phyloP scores from a whole-genome alignment of 2,113 vertebrate species.

The Mesoclemmys tuberculata region DNA sequence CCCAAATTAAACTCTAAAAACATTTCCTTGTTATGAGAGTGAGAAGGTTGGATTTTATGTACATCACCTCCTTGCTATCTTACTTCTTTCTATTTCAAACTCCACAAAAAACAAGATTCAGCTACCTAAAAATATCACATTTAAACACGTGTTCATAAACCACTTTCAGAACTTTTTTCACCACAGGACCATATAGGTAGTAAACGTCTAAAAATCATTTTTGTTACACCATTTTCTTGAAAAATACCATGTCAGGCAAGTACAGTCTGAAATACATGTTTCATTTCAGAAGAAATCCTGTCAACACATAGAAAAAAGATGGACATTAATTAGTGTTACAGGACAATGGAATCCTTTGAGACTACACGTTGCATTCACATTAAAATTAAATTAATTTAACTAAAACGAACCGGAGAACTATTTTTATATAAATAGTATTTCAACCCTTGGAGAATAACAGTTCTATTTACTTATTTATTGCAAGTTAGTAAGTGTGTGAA shows the following conservation, averaged over 20 bases:
- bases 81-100: background rate
- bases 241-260: background rate
- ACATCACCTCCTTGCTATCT: background rate
- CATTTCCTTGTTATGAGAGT: background rate
- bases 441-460: background rate
- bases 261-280: background rate
- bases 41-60: background rate
- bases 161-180: conserved; percentile 8
- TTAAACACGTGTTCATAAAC: background rate
- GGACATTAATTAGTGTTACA: background rate
- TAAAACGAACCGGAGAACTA: background rate
- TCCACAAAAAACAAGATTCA: conserved; percentile 6
- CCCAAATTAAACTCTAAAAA: background rate
- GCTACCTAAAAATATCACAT: background rate
- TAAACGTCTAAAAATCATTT: background rate
- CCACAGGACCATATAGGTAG: background rate
- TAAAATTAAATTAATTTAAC: background rate
- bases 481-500: background rate
- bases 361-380: background rate
- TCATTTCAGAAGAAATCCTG: background rate
- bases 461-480: background rate
- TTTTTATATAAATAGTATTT: background rate
- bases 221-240: background rate
- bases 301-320: background rate
- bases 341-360: background rate